A percentile compares a stretch with the other conserved stretches of the same genome.
Evolutionary conservation across 1,140 invertebrate species (phyloP).

Genomic region (Gryllus bimaculatus): DNA sequence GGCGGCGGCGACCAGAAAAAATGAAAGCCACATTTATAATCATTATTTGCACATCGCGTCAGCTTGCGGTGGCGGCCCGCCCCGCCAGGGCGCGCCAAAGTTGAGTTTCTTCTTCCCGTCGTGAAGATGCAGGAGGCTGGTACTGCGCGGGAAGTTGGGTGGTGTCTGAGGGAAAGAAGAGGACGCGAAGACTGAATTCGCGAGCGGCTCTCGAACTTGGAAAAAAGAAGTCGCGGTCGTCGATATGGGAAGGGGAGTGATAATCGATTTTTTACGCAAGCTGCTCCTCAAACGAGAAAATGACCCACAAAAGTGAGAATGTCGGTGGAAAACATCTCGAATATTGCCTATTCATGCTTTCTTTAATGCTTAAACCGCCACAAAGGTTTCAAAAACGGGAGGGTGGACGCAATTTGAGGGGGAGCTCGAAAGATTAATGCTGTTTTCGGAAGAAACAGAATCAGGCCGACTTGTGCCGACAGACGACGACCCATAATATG

Average conservation of each 20-base stretch:
- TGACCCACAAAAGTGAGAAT: background rate
- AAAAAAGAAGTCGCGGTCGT: background rate
- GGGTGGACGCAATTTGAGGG: too few species aligned
- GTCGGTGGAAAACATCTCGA: background rate
- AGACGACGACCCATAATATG: too few species aligned
- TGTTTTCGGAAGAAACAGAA: too few species aligned
- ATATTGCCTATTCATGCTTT: background rate
- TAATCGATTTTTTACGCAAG: background rate
- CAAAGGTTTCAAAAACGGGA: too few species aligned
- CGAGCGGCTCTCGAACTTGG: background rate
- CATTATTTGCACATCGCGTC: conserved; percentile 24
- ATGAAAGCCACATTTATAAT: conserved; percentile 22
- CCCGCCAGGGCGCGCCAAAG: background rate
- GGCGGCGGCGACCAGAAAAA: background rate
- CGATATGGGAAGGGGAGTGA: background rate
- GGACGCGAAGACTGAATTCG: background rate
- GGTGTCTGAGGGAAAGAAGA: background rate
- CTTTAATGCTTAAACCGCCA: too few species aligned
- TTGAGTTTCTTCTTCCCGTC: background rate
- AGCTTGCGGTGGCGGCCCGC: conserved; percentile 18
- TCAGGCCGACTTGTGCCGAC: too few species aligned
- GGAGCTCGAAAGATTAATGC: too few species aligned
- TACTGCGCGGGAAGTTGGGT: too few species aligned
- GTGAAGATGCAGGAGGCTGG: too few species aligned
- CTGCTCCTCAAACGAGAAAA: background rate